phyloP scores from a whole-genome alignment of 2,888 invertebrate species.

The Octonoba sinensis region DNA sequence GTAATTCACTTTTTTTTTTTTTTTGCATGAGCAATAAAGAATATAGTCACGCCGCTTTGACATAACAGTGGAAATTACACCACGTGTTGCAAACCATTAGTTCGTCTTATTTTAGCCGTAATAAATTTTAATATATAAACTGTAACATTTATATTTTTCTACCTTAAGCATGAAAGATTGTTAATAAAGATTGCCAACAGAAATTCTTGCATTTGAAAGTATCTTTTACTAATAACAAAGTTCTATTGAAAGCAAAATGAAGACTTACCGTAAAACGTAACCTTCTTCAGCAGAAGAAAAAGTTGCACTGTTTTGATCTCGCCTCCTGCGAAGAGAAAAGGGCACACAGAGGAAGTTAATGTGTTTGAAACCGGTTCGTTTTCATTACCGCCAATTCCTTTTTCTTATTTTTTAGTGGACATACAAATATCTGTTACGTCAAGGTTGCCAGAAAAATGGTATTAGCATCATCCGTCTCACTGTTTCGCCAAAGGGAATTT shows the following conservation, averaged over 20 bases:
- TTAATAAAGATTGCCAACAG: no score
- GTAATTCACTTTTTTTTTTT: no score
- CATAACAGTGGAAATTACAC: no score
- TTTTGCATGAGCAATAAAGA: no score
- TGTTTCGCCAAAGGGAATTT: conserved; percentile 22
- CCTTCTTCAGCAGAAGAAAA: conserved; percentile 7
- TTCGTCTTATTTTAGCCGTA: no score
- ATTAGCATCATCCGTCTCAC: conserved; percentile 18
- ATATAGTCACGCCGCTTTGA: no score
- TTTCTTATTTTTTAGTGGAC: conserved; percentile 16
- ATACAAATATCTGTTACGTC: conserved; percentile 18
- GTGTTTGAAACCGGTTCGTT: conserved; percentile 52
- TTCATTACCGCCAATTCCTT: conserved; percentile 49
- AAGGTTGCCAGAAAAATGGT: conserved; percentile 37
- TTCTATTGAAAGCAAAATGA: not conserved
- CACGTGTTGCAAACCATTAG: no score
- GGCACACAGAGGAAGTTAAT: not conserved
- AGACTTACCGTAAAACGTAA: not conserved
- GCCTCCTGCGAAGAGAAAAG: conserved; percentile 4
- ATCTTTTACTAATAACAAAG: not conserved
- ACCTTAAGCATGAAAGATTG: no score
- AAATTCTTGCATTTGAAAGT: not conserved
- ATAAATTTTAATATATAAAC: no score
- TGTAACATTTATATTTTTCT: no score
- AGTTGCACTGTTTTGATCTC: conserved; percentile 27